Percentiles rank a stretch among this genome's conserved stretches.
phyloP scores from a whole-genome alignment of 92 coral and sea anemone species.

The Epizoanthus stellaris region DNA sequence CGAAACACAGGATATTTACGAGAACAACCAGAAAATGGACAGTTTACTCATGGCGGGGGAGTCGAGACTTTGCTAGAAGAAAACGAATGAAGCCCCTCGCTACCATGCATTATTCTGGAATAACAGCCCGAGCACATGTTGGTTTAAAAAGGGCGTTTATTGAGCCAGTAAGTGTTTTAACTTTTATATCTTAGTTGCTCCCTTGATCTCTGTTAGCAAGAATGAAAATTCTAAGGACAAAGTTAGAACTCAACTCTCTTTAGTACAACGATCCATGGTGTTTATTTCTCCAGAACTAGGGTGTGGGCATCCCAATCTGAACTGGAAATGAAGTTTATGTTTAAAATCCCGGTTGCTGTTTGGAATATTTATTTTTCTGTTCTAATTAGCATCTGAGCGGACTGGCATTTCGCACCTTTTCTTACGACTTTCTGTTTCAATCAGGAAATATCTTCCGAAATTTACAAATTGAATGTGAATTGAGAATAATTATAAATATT shows the following conservation, averaged over 20 bases:
- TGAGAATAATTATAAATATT: neutral
- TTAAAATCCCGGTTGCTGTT: neutral
- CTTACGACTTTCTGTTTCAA: neutral
- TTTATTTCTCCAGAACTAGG: neutral
- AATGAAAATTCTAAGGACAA: neutral
- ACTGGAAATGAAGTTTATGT: neutral
- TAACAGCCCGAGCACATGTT: neutral
- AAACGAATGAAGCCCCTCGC: neutral
- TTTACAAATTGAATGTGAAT: neutral
- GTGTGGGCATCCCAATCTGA: neutral
- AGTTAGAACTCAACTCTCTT: neutral
- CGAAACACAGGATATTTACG: neutral
- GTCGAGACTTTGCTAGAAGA: neutral
- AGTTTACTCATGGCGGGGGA: neutral
- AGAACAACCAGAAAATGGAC: neutral
- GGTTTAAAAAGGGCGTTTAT: neutral
- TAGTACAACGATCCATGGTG: neutral
- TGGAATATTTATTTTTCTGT: neutral
- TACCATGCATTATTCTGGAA: neutral
- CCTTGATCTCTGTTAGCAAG: neutral
- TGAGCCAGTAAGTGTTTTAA: slow-evolving; percentile 13
- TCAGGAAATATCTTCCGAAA: neutral
- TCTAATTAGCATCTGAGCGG: neutral
- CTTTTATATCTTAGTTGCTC: neutral
- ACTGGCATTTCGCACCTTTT: neutral